Evolutionary conservation across 1,140 invertebrate genomes (phyloP).

Genomic region (Psilanteris sp.): DNA sequence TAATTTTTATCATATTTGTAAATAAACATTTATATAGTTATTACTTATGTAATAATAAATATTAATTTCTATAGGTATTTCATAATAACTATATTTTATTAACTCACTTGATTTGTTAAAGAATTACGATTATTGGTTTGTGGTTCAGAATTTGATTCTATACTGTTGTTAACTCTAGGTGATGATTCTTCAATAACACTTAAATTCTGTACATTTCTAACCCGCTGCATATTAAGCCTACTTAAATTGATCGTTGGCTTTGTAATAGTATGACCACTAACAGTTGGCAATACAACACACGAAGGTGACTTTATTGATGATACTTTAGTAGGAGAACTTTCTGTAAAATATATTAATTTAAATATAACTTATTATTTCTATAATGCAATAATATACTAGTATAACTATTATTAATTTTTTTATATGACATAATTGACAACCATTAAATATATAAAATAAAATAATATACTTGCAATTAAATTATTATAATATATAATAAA

Average conservation of each 20-base stretch:
- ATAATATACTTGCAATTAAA: too few relatives aligned
- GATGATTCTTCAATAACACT: slow-evolving; percentile 71
- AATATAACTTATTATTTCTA: too few relatives aligned
- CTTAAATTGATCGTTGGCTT: slow-evolving; percentile 78
- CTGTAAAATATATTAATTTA: slow-evolving; percentile 2
- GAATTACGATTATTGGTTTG: slow-evolving; percentile 1
- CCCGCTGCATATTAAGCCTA: slow-evolving; percentile 72
- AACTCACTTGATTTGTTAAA: slow-evolving; percentile 2
- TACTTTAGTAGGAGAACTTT: slow-evolving; percentile 46
- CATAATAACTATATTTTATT: neutral
- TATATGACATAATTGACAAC: too few relatives aligned
- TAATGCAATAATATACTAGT: too few relatives aligned
- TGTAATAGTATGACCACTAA: slow-evolving; percentile 77
- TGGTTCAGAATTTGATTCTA: slow-evolving; percentile 4
- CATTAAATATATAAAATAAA: too few relatives aligned
- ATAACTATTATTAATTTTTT: too few relatives aligned
- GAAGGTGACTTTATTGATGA: slow-evolving; percentile 72
- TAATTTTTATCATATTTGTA: too few relatives aligned
- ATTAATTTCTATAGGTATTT: too few relatives aligned
- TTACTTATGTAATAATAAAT: too few relatives aligned
- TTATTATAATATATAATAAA: too few relatives aligned
- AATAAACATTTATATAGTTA: too few relatives aligned
- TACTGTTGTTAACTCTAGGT: slow-evolving; percentile 45
- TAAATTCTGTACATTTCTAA: slow-evolving; percentile 68
- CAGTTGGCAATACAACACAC: slow-evolving; percentile 78